phyloP scores from a whole-genome alignment of 2,797 vertebrate genomes.

The Ambastaia sidthimunki region DNA sequence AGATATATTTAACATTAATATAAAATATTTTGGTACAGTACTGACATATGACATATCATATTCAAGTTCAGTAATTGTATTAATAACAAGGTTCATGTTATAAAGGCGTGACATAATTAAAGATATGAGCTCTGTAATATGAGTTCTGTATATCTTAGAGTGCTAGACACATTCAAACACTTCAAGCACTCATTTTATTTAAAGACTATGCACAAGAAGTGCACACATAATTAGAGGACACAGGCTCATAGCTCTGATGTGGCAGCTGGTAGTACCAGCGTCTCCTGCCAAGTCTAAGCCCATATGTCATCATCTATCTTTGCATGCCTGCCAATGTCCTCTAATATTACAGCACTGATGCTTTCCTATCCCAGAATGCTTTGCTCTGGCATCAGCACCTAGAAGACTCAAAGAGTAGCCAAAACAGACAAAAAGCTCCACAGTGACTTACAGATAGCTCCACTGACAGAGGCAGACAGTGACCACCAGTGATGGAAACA shows the following conservation, averaged over 20 bases:
- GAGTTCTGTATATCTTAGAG: too few relatives aligned
- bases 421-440: slow-evolving; percentile 59
- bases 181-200: too few relatives aligned
- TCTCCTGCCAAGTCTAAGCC: slow-evolving; percentile 43
- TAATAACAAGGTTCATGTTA: neutral
- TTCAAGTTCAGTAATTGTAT: neutral
- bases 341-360: slow-evolving; percentile 26
- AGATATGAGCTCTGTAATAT: too few relatives aligned
- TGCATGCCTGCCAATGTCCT: slow-evolving; percentile 58
- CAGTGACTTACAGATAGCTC: neutral
- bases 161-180: too few relatives aligned
- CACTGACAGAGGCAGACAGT: slow-evolving; percentile 16
- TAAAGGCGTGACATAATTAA: neutral
- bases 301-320: slow-evolving; percentile 73
- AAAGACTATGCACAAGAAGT: too few relatives aligned
- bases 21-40: too few relatives aligned
- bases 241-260: neutral
- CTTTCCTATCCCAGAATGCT: slow-evolving; percentile 52
- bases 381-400: slow-evolving; percentile 52
- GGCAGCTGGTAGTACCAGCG: slow-evolving; percentile 13
- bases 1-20: too few relatives aligned
- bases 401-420: slow-evolving; percentile 76
- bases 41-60: too few relatives aligned
- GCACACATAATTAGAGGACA: too few relatives aligned
- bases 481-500: slow-evolving; percentile 38